A percentile compares a stretch with the other conserved stretches of the same genome.
phyloP scores from a whole-genome alignment of 2,888 invertebrate genomes.

The Drosophila heteroneura region DNA sequence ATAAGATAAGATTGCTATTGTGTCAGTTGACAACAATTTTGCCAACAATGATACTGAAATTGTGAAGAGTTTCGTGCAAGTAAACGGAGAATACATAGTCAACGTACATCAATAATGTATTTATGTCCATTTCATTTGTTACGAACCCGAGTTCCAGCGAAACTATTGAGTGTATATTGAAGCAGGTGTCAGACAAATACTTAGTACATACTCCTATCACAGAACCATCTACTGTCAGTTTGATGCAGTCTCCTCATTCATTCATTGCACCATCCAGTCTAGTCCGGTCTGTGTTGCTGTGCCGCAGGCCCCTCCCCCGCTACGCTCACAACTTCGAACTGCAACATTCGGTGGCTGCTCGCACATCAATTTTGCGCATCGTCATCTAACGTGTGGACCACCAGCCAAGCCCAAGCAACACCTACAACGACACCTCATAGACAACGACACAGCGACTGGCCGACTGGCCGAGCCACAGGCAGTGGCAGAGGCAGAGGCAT shows the following conservation, averaged over 20 bases:
- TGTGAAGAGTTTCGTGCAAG: background rate
- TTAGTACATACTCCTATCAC: constrained; percentile 24
- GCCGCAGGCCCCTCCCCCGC: background rate
- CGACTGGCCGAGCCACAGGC: background rate
- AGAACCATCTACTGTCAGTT: constrained; percentile 50
- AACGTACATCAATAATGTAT: background rate
- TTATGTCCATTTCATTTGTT: background rate
- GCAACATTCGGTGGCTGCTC: constrained; percentile 64
- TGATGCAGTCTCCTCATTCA: constrained; percentile 38
- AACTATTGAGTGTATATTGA: background rate
- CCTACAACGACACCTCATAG: constrained; percentile 78
- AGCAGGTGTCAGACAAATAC: constrained; percentile 13
- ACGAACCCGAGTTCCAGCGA: background rate
- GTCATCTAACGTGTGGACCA: constrained; percentile 78
- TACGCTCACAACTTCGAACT: constrained; percentile 18
- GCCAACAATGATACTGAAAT: background rate
- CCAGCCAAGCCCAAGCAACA: constrained; percentile 72
- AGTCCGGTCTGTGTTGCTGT: background rate
- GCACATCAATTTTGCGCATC: constrained; percentile 79
- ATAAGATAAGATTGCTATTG: too few relatives aligned
- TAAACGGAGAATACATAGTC: background rate
- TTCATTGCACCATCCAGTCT: constrained; percentile 16
- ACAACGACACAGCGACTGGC: constrained; percentile 43
- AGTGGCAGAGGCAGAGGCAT: background rate
- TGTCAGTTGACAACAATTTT: background rate